Base-by-base conservation (phyloP, 2,797 vertebrate species). In the Labroides dimidiatus region DNA sequence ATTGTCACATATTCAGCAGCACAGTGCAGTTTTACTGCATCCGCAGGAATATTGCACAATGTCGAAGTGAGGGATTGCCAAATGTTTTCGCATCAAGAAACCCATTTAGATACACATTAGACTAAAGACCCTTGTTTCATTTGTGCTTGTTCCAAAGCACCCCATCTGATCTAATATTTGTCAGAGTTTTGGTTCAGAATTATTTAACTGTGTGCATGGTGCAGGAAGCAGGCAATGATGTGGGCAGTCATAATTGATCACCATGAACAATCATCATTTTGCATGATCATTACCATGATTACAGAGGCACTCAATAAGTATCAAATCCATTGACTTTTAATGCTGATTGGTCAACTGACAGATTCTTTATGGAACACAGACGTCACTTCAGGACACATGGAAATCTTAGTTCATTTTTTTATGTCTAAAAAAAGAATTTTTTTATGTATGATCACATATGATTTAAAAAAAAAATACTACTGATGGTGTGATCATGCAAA, bases 51-150 rank as follows among this genome's bases (percentile, higher is more conserved):
- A 77, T 60, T 69, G 52, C 58, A 75, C 74, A 44, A 8, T 50
- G 56, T 72, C 44, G 51, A 54, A 84, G 72, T 79, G 76, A 86
- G 74, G 56, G 72, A 84, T 78, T n/a, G 6, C 59, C 50, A 73
- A 77, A 84, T 70, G 69, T 80, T 69, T 69, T 66, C 52, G 64
- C 61, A 68, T 71, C 33, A 69, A 70, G 47, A 15, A 81, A 70
- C 14, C 65, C 50, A 85, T 60, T 77, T 78, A 59, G 64, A 58
- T 51, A 39, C 44, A 78, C 64, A 80, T 77, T 82, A 69, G 41
- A 58, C 53, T 57, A 81, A 79, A 81, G 24, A 72, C 63, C 49
- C 30, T 50, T 19, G 53, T 82, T 77, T 77, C 52, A 77, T 84
- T 70, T 76, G 45, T 10, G 2, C 23, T 74, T 69, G 36, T 76